phyloP scores from a whole-genome alignment of 37 sponge, comb jelly and placozoan genomes.

The Eunapius fragilis region DNA sequence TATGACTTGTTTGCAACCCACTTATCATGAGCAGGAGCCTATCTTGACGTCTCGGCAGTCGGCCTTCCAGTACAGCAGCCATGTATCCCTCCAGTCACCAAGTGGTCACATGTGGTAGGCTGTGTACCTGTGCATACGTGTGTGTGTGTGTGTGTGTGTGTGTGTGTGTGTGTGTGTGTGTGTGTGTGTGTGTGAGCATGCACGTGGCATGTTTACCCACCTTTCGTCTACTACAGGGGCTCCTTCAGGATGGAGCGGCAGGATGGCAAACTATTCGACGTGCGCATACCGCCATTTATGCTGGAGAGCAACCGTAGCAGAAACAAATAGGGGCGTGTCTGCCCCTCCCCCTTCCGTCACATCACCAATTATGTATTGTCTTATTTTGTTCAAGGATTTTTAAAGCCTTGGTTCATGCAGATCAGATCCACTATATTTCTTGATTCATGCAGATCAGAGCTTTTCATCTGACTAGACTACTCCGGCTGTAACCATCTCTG shows the following conservation, averaged over 20 bases:
- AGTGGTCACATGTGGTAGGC: conserved; percentile 96
- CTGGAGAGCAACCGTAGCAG: conserved; percentile 54
- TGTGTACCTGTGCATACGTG: too few relatives aligned
- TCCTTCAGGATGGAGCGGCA: conserved; percentile 86
- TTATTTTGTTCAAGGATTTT: too few relatives aligned
- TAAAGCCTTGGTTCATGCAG: too few relatives aligned
- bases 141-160: too few relatives aligned
- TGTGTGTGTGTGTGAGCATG: not conserved
- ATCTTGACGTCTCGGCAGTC: conserved; percentile 69
- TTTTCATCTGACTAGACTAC: too few relatives aligned
- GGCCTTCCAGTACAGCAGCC: conserved; percentile 97
- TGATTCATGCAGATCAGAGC: too few relatives aligned
- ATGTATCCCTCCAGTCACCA: conserved; percentile 78
- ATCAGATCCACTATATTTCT: too few relatives aligned
- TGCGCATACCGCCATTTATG: conserved; percentile 86
- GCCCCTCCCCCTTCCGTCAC: too few relatives aligned
- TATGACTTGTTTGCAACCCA: too few relatives aligned
- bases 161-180: too few relatives aligned
- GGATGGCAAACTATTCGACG: conserved; percentile 79
- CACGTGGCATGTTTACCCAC: not conserved
- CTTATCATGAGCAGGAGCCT: conserved; percentile 93
- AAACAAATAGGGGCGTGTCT: not conserved
- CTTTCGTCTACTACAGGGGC: conserved; percentile 65
- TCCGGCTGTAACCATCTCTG: too few relatives aligned
- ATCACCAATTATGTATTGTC: too few relatives aligned